Base-by-base conservation (phyloP, 53 echinoderm and acorn worm genomes). In the Paelopatides confundens region DNA sequence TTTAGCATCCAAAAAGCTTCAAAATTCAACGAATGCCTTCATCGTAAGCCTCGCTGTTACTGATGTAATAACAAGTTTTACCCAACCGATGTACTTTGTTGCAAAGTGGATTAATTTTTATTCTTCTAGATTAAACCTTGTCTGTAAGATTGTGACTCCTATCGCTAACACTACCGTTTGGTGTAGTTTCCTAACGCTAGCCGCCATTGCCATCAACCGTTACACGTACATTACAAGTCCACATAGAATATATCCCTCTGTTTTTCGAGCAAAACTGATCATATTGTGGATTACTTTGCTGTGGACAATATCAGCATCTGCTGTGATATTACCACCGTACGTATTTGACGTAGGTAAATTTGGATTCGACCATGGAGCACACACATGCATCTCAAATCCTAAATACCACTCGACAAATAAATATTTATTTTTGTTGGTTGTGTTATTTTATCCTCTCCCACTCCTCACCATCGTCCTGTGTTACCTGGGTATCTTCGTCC, bases 181-280 rank as follows among this genome's bases (percentile, higher is more conserved):
- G 48, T 85, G 93, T 40, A 90, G 90, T 37, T 31, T 93, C 38
- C 87, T 76, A n/a, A n/a, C n/a, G n/a, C n/a, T n/a, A n/a, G n/a
- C n/a, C n/a, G n/a, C n/a, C n/a, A n/a, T n/a, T n/a, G 93, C 85
- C 32, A 66, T 90, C n/a, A 90, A 90, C 71, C 87, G 93, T 31
- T 64, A 88, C 31, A 68, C 90, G 8, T 47, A 90, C 18, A 86
- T 93, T 62, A 77, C 93, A 17, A 50, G 89, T 32, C 66, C 18
- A n/a, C n/a, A n/a, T n/a, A n/a, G n/a, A n/a, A n/a, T n/a, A n/a
- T n/a, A n/a, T n/a, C n/a, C n/a, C n/a, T 15, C 52, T 10, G 12
- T 92, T 7, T 92, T 67, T 46, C 76, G 65, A 27, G 67, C 85
- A 33, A 77, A 36, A 7, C 67, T 85, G 48, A 86, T 81, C 0